Conservation (phyloP, 1,140 invertebrate species). For the Dendroctonus valens region DNA sequence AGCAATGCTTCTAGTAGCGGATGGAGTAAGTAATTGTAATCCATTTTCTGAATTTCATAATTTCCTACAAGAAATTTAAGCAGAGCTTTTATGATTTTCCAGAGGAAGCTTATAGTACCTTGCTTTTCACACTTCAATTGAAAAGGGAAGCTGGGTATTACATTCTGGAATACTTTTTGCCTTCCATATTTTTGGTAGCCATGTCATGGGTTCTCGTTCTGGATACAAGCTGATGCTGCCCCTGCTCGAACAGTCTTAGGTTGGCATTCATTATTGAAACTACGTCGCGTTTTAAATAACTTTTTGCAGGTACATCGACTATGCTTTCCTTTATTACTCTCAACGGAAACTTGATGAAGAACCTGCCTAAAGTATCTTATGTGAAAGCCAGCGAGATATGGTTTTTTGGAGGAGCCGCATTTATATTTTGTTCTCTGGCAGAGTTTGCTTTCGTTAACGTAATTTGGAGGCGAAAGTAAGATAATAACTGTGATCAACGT, state of each 20-base stretch:
- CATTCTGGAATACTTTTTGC: constrained; percentile 86
- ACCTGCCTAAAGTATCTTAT: constrained; percentile 83
- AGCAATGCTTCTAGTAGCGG: constrained; percentile 52
- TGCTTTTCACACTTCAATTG: constrained; percentile 74
- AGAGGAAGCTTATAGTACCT: constrained; percentile 79
- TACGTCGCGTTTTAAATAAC: too few species aligned
- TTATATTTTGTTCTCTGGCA: constrained; percentile 81
- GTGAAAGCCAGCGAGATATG: constrained; percentile 87
- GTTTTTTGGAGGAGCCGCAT: constrained; percentile 80
- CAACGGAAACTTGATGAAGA: constrained; percentile 77
- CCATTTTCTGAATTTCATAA: not conserved
- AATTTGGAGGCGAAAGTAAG: constrained; percentile 79
- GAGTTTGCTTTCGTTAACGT: constrained; percentile 90
- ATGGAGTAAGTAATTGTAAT: not conserved
- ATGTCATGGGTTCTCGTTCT: constrained; percentile 91
- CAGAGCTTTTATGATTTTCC: constrained; percentile 9
- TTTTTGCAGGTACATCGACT: constrained; percentile 68
- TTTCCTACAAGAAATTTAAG: not conserved
- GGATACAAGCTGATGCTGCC: constrained; percentile 85
- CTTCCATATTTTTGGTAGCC: constrained; percentile 82
- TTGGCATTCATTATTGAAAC: constrained; percentile 40
- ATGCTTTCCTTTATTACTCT: constrained; percentile 85
- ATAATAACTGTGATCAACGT: constrained; percentile 16
- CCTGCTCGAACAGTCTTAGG: constrained; percentile 77
- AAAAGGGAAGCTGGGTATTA: constrained; percentile 83